These are phyloP conservation scores for Galerucella calmariensis DNA, from an alignment of 2,888 invertebrate species.

Conservation along the genomic window DNA sequence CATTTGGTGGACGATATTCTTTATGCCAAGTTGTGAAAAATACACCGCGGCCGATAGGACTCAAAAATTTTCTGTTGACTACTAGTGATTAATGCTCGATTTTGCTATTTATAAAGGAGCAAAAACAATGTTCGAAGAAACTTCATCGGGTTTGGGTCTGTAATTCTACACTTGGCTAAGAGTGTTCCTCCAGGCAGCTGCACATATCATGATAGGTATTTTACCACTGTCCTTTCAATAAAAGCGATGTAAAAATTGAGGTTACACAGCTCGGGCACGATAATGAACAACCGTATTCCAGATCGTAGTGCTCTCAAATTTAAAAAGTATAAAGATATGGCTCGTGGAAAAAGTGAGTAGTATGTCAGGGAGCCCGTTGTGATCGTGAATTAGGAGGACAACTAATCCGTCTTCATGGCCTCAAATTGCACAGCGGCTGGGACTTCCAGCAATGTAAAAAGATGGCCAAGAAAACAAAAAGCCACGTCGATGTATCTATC, in stretches of 20 bases:
- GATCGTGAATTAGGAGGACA: constrained; percentile 8
- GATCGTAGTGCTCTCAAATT: not conserved
- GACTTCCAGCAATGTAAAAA: not conserved
- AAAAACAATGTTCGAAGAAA: not conserved
- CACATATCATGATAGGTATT: constrained; percentile 9
- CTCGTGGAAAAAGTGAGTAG: not conserved
- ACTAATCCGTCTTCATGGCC: not conserved
- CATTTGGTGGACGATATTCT: too few relatives aligned
- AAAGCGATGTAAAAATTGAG: not conserved
- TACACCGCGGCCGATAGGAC: too few relatives aligned
- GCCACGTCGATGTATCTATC: not conserved
- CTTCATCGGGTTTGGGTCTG: not conserved
- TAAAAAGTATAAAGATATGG: not conserved
- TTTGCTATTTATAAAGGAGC: too few relatives aligned
- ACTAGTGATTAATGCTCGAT: too few relatives aligned
- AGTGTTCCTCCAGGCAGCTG: constrained; percentile 10
- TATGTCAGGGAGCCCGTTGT: not conserved
- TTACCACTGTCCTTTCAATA: not conserved
- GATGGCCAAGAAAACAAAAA: not conserved
- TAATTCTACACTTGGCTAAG: not conserved
- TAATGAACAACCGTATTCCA: constrained; percentile 3
- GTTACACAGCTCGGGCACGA: constrained; percentile 1
- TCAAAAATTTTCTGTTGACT: too few relatives aligned
- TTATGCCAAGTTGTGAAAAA: too few relatives aligned
- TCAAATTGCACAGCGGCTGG: constrained; percentile 2